Conservation (phyloP, 2,888 invertebrate species). For the Chloroclystis v-ata region DNA sequence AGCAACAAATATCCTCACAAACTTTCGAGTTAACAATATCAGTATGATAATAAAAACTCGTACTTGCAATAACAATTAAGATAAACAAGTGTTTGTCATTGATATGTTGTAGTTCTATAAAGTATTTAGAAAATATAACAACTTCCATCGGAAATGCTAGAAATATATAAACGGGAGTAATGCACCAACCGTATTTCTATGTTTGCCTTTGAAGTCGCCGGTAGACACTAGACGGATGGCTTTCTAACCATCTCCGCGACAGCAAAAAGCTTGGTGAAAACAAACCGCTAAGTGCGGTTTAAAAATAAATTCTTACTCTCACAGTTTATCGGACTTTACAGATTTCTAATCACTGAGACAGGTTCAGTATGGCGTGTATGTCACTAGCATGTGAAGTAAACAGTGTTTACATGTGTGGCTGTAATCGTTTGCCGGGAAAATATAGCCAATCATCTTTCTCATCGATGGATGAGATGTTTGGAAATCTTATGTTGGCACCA, state of each 20-base stretch:
- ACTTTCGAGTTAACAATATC: no score
- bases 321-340: constrained; percentile 37
- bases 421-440: no score
- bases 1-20: no score
- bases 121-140: no score
- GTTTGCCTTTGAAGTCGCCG: constrained; percentile 58
- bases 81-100: no score
- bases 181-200: constrained; percentile 3
- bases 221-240: constrained; percentile 68
- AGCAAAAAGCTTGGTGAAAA: constrained; percentile 70
- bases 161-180: not conserved
- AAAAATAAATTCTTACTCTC: constrained; percentile 55
- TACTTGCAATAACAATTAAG: no score
- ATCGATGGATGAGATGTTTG: no score
- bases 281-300: constrained; percentile 62
- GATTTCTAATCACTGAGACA: constrained; percentile 35
- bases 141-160: not conserved
- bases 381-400: constrained; percentile 5
- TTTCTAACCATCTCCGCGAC: constrained; percentile 68
- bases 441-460: no score
- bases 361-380: constrained; percentile 8
- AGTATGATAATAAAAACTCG: no score
- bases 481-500: no score
- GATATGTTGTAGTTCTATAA: no score
- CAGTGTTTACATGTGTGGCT: not conserved